These are phyloP conservation scores for Nannoperca obscura DNA, from an alignment of 2,797 vertebrate genomes.

Conservation along the genomic window DNA sequence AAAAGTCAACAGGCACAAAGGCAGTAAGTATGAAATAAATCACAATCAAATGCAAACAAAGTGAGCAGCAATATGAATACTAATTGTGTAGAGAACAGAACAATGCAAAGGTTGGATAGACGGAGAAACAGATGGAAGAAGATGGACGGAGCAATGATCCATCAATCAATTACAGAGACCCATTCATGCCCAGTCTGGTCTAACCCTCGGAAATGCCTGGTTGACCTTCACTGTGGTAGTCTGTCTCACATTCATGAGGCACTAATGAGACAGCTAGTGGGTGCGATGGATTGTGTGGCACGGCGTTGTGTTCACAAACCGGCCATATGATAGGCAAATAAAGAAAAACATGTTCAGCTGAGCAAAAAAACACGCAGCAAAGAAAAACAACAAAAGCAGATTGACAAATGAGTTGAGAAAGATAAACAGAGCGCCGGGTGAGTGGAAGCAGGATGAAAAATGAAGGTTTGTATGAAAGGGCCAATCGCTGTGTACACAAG, in stretches of 20 bases:
- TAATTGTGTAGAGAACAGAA: constrained; percentile 11
- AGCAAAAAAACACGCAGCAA: not conserved
- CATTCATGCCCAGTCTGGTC: constrained; percentile 41
- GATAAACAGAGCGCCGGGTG: not conserved
- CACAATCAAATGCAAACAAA: not conserved
- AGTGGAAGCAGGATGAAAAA: constrained; percentile 5
- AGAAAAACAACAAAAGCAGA: constrained; percentile 1
- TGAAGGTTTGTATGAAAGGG: not conserved
- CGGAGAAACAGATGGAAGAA: constrained; percentile 24
- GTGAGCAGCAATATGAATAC: constrained; percentile 13
- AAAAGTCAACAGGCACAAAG: not conserved
- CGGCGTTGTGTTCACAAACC: constrained; percentile 8
- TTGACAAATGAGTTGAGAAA: constrained; percentile 2
- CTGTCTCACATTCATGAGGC: constrained; percentile 30
- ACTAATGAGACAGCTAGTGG: constrained; percentile 43
- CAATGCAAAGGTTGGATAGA: constrained; percentile 24
- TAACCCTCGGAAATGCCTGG: constrained; percentile 40
- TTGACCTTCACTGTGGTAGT: constrained; percentile 59
- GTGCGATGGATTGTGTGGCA: constrained; percentile 26
- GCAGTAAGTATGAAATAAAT: constrained; percentile 20
- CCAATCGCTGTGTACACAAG: not conserved
- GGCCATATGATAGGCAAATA: not conserved
- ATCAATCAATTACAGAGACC: constrained; percentile 50
- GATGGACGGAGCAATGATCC: constrained; percentile 21
- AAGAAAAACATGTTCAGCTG: not conserved